A percentile compares a stretch with the other conserved stretches of the same genome.
phyloP scores from a whole-genome alignment of 2,113 vertebrate genomes.

The Herpailurus yagouaroundi region DNA sequence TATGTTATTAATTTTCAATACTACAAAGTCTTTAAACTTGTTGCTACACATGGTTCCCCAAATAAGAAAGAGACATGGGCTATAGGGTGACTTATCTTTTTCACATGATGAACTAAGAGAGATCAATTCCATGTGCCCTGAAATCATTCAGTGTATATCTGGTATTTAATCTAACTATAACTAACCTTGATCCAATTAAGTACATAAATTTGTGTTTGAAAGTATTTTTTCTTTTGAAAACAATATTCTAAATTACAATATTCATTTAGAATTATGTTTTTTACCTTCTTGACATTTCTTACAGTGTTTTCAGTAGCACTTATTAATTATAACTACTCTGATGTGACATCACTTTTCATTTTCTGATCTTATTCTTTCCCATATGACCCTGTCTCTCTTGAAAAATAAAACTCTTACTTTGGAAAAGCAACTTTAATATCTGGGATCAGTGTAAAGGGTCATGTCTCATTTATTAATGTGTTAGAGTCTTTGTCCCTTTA shows the following conservation, averaged over 20 bases:
- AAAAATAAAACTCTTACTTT: conserved; percentile 77
- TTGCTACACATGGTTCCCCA: neutral
- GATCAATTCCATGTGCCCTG: neutral
- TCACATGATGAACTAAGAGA: neutral
- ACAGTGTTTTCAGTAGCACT: conserved; percentile 21
- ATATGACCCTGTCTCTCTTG: conserved; percentile 68
- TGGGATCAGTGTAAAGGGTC: conserved; percentile 78
- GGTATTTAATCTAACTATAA: conserved; percentile 19
- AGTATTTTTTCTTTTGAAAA: conserved; percentile 47
- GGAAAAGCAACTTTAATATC: conserved; percentile 78
- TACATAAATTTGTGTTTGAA: neutral
- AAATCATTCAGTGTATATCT: neutral
- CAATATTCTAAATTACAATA: neutral
- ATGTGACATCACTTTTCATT: conserved; percentile 66
- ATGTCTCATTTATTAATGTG: conserved; percentile 82
- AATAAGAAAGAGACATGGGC: neutral
- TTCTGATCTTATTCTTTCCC: conserved; percentile 58
- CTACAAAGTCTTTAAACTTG: neutral
- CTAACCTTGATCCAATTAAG: neutral
- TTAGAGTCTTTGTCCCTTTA: conserved; percentile 78
- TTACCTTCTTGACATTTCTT: conserved; percentile 55
- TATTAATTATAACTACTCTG: conserved; percentile 71
- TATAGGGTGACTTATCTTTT: neutral
- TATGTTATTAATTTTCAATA: neutral
- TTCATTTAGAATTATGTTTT: conserved; percentile 56